Conservation (phyloP, 1,140 invertebrate species). For the Drosophila eugracilis region DNA sequence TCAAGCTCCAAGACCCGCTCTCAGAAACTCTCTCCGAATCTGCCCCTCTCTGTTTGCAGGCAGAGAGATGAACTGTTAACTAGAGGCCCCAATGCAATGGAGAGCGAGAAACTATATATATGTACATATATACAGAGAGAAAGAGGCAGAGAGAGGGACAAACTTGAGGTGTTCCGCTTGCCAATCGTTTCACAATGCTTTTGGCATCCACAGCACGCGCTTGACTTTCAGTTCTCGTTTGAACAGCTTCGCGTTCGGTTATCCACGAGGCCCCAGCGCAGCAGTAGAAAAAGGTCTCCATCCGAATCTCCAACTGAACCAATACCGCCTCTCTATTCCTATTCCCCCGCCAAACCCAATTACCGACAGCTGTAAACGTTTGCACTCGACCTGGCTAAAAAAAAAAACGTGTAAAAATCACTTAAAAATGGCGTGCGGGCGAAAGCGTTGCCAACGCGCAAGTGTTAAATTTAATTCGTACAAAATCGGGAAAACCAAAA, state of each 20-base stretch:
- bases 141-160: conserved; percentile 1
- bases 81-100: not conserved
- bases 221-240: conserved; percentile 53
- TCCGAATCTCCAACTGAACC: conserved; percentile 17
- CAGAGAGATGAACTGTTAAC: conserved; percentile 17
- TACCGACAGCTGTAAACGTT: conserved; percentile 51
- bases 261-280: conserved; percentile 36
- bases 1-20: conserved; percentile 21
- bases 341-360: conserved; percentile 39
- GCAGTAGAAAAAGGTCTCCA: conserved; percentile 24
- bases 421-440: conserved; percentile 11
- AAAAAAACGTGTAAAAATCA: conserved; percentile 28
- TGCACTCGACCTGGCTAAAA: conserved; percentile 35
- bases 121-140: not conserved
- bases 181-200: conserved; percentile 47
- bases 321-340: not conserved
- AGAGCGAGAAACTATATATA: not conserved
- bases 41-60: not conserved
- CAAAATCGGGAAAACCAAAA: conserved; percentile 45
- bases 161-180: conserved; percentile 33
- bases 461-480: conserved; percentile 65
- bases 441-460: conserved; percentile 70
- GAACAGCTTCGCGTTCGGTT: conserved; percentile 70
- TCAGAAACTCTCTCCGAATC: not conserved
- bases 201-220: conserved; percentile 57